phyloP scores from a whole-genome alignment of 2,113 vertebrate genomes.

The Psephotus haematonotus region DNA sequence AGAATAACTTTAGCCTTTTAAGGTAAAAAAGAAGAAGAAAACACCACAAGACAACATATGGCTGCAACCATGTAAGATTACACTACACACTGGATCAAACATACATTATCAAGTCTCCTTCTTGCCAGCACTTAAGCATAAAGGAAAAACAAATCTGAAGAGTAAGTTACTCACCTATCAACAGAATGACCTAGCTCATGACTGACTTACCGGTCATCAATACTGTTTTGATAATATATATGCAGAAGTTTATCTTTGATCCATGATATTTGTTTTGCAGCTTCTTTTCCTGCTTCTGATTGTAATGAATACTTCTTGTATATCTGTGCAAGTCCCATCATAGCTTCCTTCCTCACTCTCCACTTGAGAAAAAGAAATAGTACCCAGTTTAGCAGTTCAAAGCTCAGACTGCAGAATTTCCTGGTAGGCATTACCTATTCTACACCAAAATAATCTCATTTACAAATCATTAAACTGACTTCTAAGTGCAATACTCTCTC shows the following conservation, averaged over 20 bases:
- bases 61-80: neutral
- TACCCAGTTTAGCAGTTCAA: neutral
- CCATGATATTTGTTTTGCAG: slow-evolving; percentile 97
- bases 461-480: neutral
- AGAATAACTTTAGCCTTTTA: neutral
- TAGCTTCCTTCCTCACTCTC: slow-evolving; percentile 98
- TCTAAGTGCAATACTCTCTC: neutral
- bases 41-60: neutral
- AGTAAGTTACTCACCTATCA: neutral
- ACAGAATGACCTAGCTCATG: neutral
- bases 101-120: neutral
- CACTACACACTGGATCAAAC: neutral
- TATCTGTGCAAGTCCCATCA: slow-evolving; percentile 99
- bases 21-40: neutral
- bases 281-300: slow-evolving; percentile 94
- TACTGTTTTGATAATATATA: slow-evolving; percentile 99
- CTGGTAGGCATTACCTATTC: neutral
- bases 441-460: neutral
- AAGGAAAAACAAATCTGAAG: neutral
- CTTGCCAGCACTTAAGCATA: neutral
- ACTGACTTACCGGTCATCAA: slow-evolving; percentile 90
- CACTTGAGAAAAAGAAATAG: slow-evolving; percentile 79
- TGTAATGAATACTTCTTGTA: slow-evolving; percentile 98
- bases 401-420: neutral
- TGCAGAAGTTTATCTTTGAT: slow-evolving; percentile 98